Evolutionary conservation across 1,140 invertebrate species (phyloP), one percentile per base, ranked within the genome.

Genomic region (Glossosoma conforme): DNA sequence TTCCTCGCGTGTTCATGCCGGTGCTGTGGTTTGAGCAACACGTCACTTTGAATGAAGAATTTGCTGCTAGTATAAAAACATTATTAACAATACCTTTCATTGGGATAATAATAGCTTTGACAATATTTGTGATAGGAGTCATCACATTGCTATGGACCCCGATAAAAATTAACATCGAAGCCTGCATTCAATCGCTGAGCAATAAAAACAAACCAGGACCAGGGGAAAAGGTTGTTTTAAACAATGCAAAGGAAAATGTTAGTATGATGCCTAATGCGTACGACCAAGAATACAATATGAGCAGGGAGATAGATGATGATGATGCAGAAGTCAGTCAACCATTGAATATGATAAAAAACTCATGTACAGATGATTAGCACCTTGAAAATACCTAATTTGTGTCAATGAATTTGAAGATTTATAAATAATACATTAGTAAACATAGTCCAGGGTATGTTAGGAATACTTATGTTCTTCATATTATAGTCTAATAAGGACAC

Each of bases 1-100:
- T 86, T 1, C 85, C 85, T 0, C 77, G 65, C 43, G 74, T 85
- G 32, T 82, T 83, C 63, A 82, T 91, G 56, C 88, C 88, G 1
- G 73, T 88, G 19, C 76, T 90, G 18, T 91, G 87, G 86, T 88
- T 90, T 57, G 78, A 83, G 48, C 77, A 90, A 58, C 74, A 76
- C 30, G 84, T 83, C 1, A 64, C 66, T 11, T 72, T 87, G 1
- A 74, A 75, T 3, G 72, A 77, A 17, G 44, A 56, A 13, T 14
- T 59, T 20, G 49, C 48, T 10, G 20, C 15, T 13, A 42, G 24
- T 19, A 41, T 59, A 2, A 55, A 53, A 40, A 22, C 22, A 5
- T 5, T 59, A 9, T 15, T 52, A 9, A 37, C 24, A 46, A 38
- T 48, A 2, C 57, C 57, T n/a, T 19, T 53, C 9, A 56, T 59